Evolutionary conservation across 1,140 invertebrate species (phyloP).

Genomic region (Rhyzopertha dominica): DNA sequence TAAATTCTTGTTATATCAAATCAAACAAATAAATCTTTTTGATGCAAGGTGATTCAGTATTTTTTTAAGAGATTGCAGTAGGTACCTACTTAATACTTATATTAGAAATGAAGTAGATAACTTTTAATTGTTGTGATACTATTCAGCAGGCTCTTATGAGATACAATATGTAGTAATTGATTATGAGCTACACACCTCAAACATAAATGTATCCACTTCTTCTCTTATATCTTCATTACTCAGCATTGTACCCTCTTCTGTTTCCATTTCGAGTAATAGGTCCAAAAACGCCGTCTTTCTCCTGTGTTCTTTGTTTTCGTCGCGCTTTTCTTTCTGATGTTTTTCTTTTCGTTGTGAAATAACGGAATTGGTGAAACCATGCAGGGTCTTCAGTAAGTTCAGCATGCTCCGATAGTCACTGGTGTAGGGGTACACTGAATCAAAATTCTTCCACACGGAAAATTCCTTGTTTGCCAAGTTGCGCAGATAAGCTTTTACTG

Average conservation of each 20-base stretch:
- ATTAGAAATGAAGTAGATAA: too few relatives aligned
- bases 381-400: constrained; percentile 25
- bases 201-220: constrained; percentile 80
- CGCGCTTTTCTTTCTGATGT: constrained; percentile 8
- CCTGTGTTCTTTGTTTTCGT: constrained; percentile 5
- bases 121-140: too few relatives aligned
- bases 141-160: too few relatives aligned
- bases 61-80: too few relatives aligned
- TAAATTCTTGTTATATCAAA: too few relatives aligned
- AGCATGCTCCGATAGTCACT: constrained; percentile 12
- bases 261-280: constrained; percentile 41
- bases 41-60: too few relatives aligned
- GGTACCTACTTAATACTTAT: too few relatives aligned
- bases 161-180: too few relatives aligned
- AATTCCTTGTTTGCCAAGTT: constrained; percentile 22
- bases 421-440: constrained; percentile 15
- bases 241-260: constrained; percentile 14
- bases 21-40: too few relatives aligned
- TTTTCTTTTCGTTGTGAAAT: constrained; percentile 16
- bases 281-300: constrained; percentile 21
- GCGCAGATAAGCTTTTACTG: constrained; percentile 16
- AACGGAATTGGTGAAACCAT: constrained; percentile 16
- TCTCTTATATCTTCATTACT: constrained; percentile 64
- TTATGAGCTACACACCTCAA: too few relatives aligned
- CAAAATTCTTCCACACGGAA: constrained; percentile 18